Evolutionary conservation across 2,888 invertebrate genomes (phyloP).

Genomic region (Lymantria dispar): DNA sequence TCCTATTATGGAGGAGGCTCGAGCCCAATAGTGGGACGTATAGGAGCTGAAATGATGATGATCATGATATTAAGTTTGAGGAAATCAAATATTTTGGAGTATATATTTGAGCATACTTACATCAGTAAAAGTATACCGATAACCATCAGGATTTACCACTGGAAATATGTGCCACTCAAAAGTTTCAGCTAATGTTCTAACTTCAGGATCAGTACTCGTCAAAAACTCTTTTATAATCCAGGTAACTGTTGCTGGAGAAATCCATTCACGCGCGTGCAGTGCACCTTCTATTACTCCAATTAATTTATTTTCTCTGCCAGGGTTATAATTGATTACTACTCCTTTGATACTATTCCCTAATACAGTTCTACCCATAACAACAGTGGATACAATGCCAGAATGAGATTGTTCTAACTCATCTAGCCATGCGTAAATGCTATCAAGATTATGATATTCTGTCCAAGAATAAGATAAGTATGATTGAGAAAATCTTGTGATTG

Average conservation of each 20-base stretch:
- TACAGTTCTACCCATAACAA: slow-evolving; percentile 81
- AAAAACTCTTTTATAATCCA: slow-evolving; percentile 87
- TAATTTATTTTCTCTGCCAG: slow-evolving; percentile 57
- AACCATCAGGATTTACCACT: slow-evolving; percentile 89
- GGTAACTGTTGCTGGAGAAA: slow-evolving; percentile 84
- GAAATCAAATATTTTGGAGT: too few species aligned
- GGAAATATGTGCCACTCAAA: slow-evolving; percentile 91
- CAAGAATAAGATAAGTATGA: slow-evolving; percentile 65
- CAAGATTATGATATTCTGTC: slow-evolving; percentile 83
- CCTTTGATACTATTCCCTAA: slow-evolving; percentile 85
- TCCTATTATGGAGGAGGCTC: neutral
- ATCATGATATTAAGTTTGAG: too few species aligned
- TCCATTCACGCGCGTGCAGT: slow-evolving; percentile 90
- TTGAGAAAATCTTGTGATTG: slow-evolving; percentile 37
- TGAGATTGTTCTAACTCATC: slow-evolving; percentile 71
- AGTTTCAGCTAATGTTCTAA: slow-evolving; percentile 83
- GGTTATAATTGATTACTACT: slow-evolving; percentile 64
- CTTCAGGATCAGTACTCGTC: slow-evolving; percentile 77
- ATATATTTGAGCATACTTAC: slow-evolving; percentile 63
- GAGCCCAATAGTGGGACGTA: neutral
- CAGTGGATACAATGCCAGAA: slow-evolving; percentile 71
- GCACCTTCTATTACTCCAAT: slow-evolving; percentile 82
- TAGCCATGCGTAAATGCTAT: slow-evolving; percentile 84
- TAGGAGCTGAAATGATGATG: too few species aligned
- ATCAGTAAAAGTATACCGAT: slow-evolving; percentile 83